Conservation (phyloP, 1,140 invertebrate species). For the Globodera rostochiensis region DNA sequence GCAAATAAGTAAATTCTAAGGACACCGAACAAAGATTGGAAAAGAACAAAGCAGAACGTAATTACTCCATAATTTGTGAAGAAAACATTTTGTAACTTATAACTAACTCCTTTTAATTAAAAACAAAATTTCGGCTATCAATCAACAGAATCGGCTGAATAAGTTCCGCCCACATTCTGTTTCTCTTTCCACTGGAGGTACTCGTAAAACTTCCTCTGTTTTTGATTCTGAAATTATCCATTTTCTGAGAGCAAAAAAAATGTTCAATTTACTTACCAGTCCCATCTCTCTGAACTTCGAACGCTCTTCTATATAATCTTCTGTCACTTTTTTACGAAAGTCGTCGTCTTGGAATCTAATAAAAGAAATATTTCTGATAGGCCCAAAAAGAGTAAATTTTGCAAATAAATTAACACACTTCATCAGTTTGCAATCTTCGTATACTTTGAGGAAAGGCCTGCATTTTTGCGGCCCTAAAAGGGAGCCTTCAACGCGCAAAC, state of each 20-base stretch:
- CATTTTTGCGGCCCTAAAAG: constrained; percentile 47
- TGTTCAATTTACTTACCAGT: constrained; percentile 13
- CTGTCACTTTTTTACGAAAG: constrained; percentile 56
- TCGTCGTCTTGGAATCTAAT: constrained; percentile 55
- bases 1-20: neutral
- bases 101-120: constrained; percentile 22
- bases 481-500: constrained; percentile 50
- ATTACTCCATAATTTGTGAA: neutral
- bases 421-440: constrained; percentile 54
- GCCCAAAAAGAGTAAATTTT: neutral
- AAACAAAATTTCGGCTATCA: constrained; percentile 16
- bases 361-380: constrained; percentile 16
- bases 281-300: constrained; percentile 45
- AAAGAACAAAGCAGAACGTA: neutral
- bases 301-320: constrained; percentile 56
- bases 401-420: constrained; percentile 34
- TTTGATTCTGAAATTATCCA: constrained; percentile 23
- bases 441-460: constrained; percentile 47
- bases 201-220: constrained; percentile 36
- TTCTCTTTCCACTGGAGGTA: constrained; percentile 42
- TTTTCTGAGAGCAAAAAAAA: neutral
- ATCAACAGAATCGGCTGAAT: neutral
- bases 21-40: neutral
- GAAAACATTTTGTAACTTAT: constrained; percentile 8
- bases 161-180: neutral